These are phyloP conservation scores for Phrixothrix hirtus DNA, from an alignment of 2,888 invertebrate species.

Conservation along the genomic window DNA sequence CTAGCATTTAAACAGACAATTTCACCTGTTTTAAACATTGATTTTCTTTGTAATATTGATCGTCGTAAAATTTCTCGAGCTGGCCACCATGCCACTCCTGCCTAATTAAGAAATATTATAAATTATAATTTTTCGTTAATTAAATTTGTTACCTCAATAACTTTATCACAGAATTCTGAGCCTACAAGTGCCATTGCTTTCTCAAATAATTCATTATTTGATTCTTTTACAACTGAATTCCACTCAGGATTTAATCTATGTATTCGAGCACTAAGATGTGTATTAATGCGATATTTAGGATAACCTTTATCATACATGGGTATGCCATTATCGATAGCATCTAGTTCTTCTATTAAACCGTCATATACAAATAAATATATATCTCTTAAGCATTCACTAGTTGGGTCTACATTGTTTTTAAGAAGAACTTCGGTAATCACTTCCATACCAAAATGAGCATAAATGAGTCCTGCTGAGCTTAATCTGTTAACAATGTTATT, in stretches of 20 bases:
- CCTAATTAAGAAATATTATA: constrained; percentile 51
- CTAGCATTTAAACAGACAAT: constrained; percentile 74
- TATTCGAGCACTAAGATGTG: constrained; percentile 78
- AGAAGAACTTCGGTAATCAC: constrained; percentile 67
- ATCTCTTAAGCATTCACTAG: constrained; percentile 59
- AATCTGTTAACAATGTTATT: constrained; percentile 76
- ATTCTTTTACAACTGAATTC: constrained; percentile 64
- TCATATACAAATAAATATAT: constrained; percentile 80
- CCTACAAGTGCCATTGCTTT: constrained; percentile 80
- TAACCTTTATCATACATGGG: constrained; percentile 72
- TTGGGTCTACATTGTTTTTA: constrained; percentile 54
- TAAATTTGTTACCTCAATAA: constrained; percentile 53
- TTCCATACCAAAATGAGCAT: constrained; percentile 83
- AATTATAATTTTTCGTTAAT: constrained; percentile 4
- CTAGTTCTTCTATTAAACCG: constrained; percentile 88
- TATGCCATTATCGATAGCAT: constrained; percentile 97
- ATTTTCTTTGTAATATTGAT: constrained; percentile 70
- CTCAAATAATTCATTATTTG: constrained; percentile 67
- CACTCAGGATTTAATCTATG: constrained; percentile 80
- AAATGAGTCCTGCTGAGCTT: constrained; percentile 94
- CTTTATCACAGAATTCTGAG: constrained; percentile 73
- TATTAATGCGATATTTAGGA: constrained; percentile 76
- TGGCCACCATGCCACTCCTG: constrained; percentile 81
- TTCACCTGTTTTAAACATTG: constrained; percentile 76
- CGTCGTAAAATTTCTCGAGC: constrained; percentile 75